Evolutionary conservation across 2,113 vertebrate species (phyloP).

Genomic region (Empidonax traillii): DNA sequence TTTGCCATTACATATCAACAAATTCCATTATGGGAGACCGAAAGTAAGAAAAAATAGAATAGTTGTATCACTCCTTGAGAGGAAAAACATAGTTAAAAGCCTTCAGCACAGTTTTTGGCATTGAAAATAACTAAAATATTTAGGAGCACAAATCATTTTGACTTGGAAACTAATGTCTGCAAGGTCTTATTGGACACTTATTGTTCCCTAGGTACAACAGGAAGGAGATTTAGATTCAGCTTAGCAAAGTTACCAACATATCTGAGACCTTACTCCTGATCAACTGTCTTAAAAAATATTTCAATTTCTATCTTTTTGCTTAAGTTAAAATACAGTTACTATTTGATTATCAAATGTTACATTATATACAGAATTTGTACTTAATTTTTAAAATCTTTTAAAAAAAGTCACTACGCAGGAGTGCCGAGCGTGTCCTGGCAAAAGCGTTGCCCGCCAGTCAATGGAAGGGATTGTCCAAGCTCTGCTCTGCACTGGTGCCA

Average conservation of each 20-base stretch:
- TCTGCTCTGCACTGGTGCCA: not conserved
- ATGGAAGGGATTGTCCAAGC: not conserved
- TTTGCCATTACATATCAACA: not conserved
- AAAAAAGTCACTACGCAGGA: not conserved
- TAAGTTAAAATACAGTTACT: not conserved
- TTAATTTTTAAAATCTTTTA: not conserved
- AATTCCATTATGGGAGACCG: not conserved
- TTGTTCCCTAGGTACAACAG: not conserved
- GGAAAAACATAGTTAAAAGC: not conserved
- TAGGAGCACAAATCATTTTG: not conserved
- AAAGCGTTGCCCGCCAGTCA: accelerated
- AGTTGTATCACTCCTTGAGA: not conserved
- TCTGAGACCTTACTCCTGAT: not conserved
- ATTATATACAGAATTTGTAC: not conserved
- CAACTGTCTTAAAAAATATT: not conserved
- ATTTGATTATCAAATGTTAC: not conserved
- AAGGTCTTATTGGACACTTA: not conserved
- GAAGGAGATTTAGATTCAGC: not conserved
- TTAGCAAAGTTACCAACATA: accelerated
- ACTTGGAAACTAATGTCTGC: not conserved
- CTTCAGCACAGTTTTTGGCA: not conserved
- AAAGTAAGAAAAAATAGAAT: not conserved
- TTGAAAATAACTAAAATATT: not conserved
- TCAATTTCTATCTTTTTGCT: not conserved
- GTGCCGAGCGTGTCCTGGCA: not conserved